Evolutionary conservation across 2,113 vertebrate genomes (phyloP).

Genomic region (Pedetes capensis): DNA sequence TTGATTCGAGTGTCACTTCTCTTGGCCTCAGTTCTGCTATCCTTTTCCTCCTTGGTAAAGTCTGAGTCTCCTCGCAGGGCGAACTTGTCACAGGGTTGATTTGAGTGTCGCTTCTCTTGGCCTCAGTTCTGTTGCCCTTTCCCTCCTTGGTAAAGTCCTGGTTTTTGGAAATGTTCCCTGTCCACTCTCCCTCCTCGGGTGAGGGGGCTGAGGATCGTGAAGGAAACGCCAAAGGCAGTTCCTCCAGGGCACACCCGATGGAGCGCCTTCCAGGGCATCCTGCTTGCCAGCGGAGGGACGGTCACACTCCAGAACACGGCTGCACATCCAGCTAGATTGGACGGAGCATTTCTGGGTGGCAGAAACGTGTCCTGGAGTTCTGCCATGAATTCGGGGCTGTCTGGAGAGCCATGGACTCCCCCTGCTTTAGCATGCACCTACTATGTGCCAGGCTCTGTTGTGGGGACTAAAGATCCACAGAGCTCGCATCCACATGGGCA

Average conservation of each 20-base stretch:
- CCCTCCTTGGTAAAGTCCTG: neutral
- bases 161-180: neutral
- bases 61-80: too few relatives aligned
- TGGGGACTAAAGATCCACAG: neutral
- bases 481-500: neutral
- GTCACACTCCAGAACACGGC: neutral
- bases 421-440: accelerated
- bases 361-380: neutral
- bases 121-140: too few relatives aligned
- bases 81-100: accelerated
- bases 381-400: neutral
- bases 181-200: too few relatives aligned
- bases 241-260: neutral
- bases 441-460: neutral
- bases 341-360: accelerated
- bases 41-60: too few relatives aligned
- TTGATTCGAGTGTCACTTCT: neutral
- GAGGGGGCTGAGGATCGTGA: neutral
- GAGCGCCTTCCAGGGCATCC: neutral
- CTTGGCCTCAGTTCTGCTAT: neutral
- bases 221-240: neutral
- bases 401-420: too few relatives aligned
- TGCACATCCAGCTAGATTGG: accelerated
- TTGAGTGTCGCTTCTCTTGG: accelerated
- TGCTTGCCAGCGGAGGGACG: accelerated